These are phyloP conservation scores for Hipparchia sbordonii DNA, from an alignment of 2,888 invertebrate genomes.

Conservation along the genomic window DNA sequence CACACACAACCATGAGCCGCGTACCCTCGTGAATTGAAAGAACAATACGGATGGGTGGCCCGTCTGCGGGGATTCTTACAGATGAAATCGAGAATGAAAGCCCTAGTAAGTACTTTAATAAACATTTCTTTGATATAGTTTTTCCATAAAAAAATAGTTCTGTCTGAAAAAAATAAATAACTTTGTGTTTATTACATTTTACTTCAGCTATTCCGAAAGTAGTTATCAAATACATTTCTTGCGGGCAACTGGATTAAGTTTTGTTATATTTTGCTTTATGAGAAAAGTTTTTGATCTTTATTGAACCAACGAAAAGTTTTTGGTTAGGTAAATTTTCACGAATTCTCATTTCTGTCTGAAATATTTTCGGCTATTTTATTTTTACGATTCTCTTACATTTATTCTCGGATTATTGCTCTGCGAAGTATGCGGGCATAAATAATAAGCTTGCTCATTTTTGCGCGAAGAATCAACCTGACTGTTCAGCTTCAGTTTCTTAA, in stretches of 20 bases:
- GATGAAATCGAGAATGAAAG: no score
- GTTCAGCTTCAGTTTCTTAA: no score
- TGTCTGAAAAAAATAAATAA: background rate
- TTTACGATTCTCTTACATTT: background rate
- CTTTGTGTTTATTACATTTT: slow-evolving; percentile 1
- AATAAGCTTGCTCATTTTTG: no score
- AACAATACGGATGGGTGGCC: no score
- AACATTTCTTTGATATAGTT: no score
- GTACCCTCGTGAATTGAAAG: no score
- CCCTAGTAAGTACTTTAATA: no score
- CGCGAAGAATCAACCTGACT: no score
- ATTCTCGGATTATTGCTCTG: background rate
- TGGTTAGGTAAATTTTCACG: slow-evolving; percentile 1
- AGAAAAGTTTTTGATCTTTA: slow-evolving; percentile 27
- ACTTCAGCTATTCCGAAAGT: slow-evolving; percentile 2
- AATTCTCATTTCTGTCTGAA: slow-evolving; percentile 4
- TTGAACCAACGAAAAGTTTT: slow-evolving; percentile 20
- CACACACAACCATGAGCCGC: no score
- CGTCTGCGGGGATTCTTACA: no score
- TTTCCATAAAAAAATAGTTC: background rate
- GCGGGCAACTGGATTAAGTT: background rate
- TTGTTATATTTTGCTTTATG: slow-evolving; percentile 26
- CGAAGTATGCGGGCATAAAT: no score
- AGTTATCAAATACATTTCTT: slow-evolving; percentile 10
- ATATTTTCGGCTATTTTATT: background rate